Evolutionary conservation across 2,797 vertebrate genomes (phyloP).

Genomic region (Prunella strophiata): DNA sequence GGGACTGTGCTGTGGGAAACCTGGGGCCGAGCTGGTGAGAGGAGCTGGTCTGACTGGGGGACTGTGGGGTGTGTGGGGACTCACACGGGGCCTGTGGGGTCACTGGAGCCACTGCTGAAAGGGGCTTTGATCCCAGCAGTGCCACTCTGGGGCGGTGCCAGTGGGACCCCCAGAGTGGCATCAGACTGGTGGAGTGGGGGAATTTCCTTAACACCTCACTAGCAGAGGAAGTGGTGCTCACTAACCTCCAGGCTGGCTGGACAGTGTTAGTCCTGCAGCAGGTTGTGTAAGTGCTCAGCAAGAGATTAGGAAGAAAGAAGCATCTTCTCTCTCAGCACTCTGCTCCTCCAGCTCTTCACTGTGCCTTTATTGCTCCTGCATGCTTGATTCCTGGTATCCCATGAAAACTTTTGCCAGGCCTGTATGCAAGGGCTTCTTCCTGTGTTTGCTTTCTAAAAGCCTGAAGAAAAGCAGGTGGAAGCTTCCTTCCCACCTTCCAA

Average conservation of each 20-base stretch:
- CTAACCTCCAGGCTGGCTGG: neutral
- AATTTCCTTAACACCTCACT: neutral
- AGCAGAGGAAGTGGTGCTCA: neutral
- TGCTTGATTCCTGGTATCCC: neutral
- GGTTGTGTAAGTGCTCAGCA: neutral
- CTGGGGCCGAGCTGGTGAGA: rapidly evolving
- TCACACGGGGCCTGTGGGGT: neutral
- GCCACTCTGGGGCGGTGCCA: neutral
- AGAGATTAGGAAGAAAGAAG: neutral
- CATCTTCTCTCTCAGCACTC: neutral
- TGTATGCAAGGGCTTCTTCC: neutral
- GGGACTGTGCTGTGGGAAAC: neutral
- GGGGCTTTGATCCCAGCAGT: neutral
- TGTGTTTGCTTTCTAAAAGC: neutral
- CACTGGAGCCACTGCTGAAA: neutral
- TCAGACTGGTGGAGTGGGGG: rapidly evolving
- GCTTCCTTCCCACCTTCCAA: neutral
- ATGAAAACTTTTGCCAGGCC: neutral
- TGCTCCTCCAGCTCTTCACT: neutral
- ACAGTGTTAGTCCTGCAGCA: neutral
- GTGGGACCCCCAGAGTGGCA: neutral
- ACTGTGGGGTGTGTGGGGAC: neutral
- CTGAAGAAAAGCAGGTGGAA: neutral
- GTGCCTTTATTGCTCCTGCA: neutral
- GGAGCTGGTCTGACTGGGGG: neutral